Evolutionary conservation across 2,113 vertebrate species (phyloP).

Genomic region (Coturnix japonica): DNA sequence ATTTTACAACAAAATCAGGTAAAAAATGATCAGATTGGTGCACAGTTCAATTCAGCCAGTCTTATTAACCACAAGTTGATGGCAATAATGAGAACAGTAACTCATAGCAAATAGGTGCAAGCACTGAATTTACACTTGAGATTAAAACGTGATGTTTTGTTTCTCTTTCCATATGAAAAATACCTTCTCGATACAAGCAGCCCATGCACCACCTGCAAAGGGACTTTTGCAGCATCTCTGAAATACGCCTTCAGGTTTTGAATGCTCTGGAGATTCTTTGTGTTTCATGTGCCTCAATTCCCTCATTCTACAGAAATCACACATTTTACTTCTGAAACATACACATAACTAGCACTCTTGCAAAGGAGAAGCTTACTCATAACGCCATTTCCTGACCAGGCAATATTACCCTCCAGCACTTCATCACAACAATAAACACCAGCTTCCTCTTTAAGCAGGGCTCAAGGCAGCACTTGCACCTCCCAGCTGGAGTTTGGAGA

Average conservation of each 20-base stretch:
- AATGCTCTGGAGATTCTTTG: not conserved
- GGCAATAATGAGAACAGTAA: not conserved
- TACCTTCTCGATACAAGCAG: not conserved
- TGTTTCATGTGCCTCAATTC: not conserved
- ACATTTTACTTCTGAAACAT: not conserved
- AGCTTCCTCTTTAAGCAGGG: not conserved
- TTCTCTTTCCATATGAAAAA: not conserved
- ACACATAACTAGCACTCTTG: not conserved
- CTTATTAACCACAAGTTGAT: not conserved
- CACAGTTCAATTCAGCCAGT: not conserved
- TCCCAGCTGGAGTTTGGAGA: not conserved
- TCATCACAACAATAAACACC: not conserved
- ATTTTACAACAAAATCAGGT: not conserved
- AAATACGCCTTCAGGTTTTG: not conserved
- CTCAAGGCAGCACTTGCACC: conserved; percentile 26
- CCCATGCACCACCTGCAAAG: not conserved
- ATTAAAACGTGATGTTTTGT: not conserved
- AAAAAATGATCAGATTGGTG: not conserved
- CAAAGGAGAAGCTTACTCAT: not conserved
- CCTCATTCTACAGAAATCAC: not conserved
- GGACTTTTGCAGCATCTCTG: not conserved
- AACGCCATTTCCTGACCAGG: not conserved
- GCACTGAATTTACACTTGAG: not conserved
- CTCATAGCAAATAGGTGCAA: not conserved
- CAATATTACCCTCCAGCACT: not conserved